A percentile compares a stretch with the other conserved stretches of the same genome.
Evolutionary conservation across 2,888 invertebrate species (phyloP).

Genomic region (Lapara coniferarum): DNA sequence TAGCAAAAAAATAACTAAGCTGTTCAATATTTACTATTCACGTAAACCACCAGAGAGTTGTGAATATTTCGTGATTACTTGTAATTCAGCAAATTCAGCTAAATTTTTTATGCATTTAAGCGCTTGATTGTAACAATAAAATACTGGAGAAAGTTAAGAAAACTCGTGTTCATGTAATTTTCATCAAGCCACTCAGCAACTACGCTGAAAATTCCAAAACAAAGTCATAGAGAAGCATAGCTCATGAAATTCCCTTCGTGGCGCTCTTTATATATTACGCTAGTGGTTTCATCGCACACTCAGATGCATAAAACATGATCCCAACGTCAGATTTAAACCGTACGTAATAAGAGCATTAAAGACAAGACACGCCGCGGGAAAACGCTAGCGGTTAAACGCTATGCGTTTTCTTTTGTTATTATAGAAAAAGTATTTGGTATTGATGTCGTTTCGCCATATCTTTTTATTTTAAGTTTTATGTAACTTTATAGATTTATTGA

Average conservation of each 20-base stretch:
- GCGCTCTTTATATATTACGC: conserved; percentile 73
- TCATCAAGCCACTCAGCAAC: neutral
- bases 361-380: conserved; percentile 54
- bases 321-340: conserved; percentile 81
- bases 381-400: conserved; percentile 26
- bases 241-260: conserved; percentile 72
- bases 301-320: conserved; percentile 83
- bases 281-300: conserved; percentile 77
- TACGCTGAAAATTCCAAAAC: conserved; percentile 56
- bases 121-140: neutral
- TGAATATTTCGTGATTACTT: neutral
- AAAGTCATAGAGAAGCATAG: conserved; percentile 64
- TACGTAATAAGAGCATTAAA: conserved; percentile 80
- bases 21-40: neutral
- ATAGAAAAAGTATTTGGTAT: conserved; percentile 1
- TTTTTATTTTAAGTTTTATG: too few species aligned
- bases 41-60: too few species aligned
- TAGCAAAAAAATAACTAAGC: neutral
- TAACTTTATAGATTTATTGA: too few species aligned
- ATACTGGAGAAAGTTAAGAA: neutral
- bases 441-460: too few species aligned
- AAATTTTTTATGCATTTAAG: too few species aligned
- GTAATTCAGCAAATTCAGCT: too few species aligned
- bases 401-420: conserved; percentile 32
- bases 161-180: neutral